Conservation (phyloP, 1,140 invertebrate species). For the Zaprionus capensis region DNA sequence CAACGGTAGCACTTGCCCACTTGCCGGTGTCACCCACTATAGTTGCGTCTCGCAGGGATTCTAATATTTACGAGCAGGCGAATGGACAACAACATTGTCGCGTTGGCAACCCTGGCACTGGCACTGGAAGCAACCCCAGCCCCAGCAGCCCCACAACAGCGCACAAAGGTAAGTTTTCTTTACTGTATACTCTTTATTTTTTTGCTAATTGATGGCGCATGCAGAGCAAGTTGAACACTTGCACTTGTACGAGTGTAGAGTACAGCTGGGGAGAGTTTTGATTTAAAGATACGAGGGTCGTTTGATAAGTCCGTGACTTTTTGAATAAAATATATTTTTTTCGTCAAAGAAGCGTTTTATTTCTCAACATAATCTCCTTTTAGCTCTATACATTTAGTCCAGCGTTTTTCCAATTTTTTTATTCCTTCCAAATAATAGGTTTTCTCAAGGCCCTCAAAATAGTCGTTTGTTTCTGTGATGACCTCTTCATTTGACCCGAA, state of each 20-base stretch:
- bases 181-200: neutral
- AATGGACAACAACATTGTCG: slow-evolving; percentile 55
- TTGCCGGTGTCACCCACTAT: slow-evolving; percentile 4
- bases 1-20: neutral
- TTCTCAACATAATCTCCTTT: no score
- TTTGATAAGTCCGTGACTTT: no score
- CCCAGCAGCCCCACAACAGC: neutral
- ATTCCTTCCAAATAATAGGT: no score
- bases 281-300: neutral
- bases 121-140: slow-evolving; percentile 9
- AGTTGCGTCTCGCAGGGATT: slow-evolving; percentile 47
- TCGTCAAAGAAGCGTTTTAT: no score
- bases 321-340: no score
- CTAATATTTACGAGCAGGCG: slow-evolving; percentile 61
- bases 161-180: slow-evolving; percentile 70
- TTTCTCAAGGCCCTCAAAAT: no score
- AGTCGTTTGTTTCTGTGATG: no score
- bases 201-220: slow-evolving; percentile 33
- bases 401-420: no score
- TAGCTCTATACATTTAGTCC: no score
- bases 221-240: neutral
- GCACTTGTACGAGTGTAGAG: neutral
- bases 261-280: neutral
- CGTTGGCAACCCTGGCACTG: slow-evolving; percentile 27
- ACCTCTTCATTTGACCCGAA: no score